Base-by-base conservation (phyloP, 2,888 invertebrate species). In the Biston betularia region DNA sequence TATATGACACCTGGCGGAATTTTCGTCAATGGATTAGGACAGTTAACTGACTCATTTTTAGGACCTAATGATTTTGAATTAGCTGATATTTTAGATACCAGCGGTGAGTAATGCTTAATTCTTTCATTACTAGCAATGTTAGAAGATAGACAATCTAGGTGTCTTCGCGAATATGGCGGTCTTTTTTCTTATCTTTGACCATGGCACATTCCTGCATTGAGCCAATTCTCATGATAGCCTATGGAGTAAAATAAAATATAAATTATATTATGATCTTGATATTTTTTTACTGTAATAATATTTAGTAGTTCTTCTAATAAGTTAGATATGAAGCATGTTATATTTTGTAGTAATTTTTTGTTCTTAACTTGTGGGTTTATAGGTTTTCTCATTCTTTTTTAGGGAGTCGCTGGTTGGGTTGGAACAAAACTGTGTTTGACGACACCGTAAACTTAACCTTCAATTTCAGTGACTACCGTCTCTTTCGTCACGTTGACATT, bases 391-490 rank as follows among this genome's bases (percentile, higher is more conserved):
- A 14, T 45, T 45, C 11, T 48, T 38, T 65, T 83, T 81, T 75
- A 95, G 95, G 95, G 44, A 95, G 95, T 52, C 94, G 95, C 56
- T 98, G 98, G 98, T 96, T 98, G 6, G 98, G 98, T 35, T 98
- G 98, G 98, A 96, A 95, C 81, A 96, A 96, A 78, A 94, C 95
- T 8, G 95, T 95, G 72, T 84, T 92, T 49, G 94, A 95, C 57
- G 89, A 91, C 6, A 95, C 95, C 54, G 93, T 98, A 9, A 96
- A 96, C 77, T 94, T 98, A 50, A 94, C 95, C 2, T 98, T 98
- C 87, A 97, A 97, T 86, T 98, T 98, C 86, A 96, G 96, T 73
- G 94, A 95, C 59, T 94, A 96, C 1, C 94, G 97, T 33, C 96
- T 97, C 79, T 97, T 98, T 85, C 94, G 95, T 42, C 94, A 95